Conservation (phyloP, 2,888 invertebrate genomes). For the Polia nebulosa region DNA sequence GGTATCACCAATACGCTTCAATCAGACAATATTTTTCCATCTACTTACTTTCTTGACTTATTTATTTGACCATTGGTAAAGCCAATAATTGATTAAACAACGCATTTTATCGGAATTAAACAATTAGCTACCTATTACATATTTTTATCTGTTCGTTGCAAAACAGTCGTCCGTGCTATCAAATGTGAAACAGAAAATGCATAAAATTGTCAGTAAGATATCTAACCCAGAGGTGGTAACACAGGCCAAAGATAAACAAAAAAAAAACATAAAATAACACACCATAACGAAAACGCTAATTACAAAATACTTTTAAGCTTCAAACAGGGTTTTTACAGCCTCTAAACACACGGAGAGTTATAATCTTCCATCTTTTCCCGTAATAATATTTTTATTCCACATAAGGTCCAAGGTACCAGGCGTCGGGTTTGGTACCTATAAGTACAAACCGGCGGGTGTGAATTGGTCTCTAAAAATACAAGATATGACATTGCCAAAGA, state of each 20-base stretch:
- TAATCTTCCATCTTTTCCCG: constrained; percentile 40
- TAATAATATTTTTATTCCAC: constrained; percentile 60
- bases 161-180: too few species aligned
- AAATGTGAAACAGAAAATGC: too few species aligned
- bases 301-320: constrained; percentile 51
- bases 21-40: too few species aligned
- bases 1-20: too few species aligned
- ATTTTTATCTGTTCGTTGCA: too few species aligned
- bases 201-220: too few species aligned
- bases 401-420: constrained; percentile 40
- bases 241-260: constrained; percentile 16
- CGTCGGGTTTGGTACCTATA: constrained; percentile 64
- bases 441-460: constrained; percentile 65
- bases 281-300: constrained; percentile 29
- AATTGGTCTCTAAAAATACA: constrained; percentile 72
- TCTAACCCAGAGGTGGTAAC: neutral
- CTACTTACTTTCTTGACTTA: too few species aligned
- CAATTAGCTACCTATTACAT: too few species aligned
- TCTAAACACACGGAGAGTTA: constrained; percentile 38
- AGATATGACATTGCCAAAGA: constrained; percentile 51
- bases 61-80: too few species aligned
- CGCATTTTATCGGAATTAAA: too few species aligned
- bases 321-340: constrained; percentile 39
- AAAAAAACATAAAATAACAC: constrained; percentile 27
- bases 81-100: too few species aligned